Base-by-base conservation (phyloP, 2,888 invertebrate species). In the Operophtera brumata region DNA sequence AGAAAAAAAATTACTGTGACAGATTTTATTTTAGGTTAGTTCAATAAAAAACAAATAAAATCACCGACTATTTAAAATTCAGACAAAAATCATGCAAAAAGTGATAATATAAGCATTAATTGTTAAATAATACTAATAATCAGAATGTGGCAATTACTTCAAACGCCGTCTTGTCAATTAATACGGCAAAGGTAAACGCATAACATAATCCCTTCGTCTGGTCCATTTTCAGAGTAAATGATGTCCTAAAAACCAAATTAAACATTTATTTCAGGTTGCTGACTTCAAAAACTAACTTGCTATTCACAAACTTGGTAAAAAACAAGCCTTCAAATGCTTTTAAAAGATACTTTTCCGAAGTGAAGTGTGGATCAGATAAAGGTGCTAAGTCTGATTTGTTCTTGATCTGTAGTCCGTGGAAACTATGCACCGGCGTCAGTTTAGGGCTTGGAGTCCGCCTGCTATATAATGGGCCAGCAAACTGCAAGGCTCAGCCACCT, bases 401-500 rank as follows among this genome's bases (percentile, higher is more conserved):
- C 43, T 54, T 84, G 13, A 59, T 82, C 32, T 81, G 77, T 71
- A 82, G 82, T 54, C 89, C 90, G 6, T 90, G 89, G 90, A 90
- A 87, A 64, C 62, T 91, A 25, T 85, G 89, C 61, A 76, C 84
- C 8, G 90, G 91, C n/a, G 70, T 90, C 12, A 82, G 87, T 71
- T 69, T 90, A 72, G 90, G 86, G 1, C 67, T 90, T 40, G 80
- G 79, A 10, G 76, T 75, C 11, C 82, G 83, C 41, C 61, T 87
- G n/a, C 57, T 81, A 25, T 78, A 69, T 57, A 80, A 93, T 75
- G 91, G 92, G 35, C 91, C 93, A 5, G 94, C 92, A 1, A 93
- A 93, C 70, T 94, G 94, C 61, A 94, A 94, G 55, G 89, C 94
- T 1, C 80, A 79, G 49, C 77, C 83, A 40, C 79, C 81, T 39